Evolutionary conservation across 2,888 invertebrate genomes (phyloP).

Genomic region (Sinentomon sp.): DNA sequence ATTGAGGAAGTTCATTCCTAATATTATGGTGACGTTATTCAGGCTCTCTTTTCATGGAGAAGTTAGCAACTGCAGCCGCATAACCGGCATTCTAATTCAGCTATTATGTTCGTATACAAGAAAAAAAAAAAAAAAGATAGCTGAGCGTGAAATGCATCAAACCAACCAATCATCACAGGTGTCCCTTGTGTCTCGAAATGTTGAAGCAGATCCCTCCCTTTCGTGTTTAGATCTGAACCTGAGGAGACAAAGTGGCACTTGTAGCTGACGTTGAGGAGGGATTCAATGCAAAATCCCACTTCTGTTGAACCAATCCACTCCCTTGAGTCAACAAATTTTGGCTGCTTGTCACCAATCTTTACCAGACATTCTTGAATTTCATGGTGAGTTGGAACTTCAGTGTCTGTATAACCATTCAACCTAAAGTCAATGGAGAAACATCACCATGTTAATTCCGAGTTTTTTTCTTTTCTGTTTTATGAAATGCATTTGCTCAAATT

Average conservation of each 20-base stretch:
- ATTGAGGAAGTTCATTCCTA: too few species aligned
- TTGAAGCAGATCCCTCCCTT: conserved; percentile 50
- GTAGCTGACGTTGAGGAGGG: conserved; percentile 42
- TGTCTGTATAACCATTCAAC: conserved; percentile 52
- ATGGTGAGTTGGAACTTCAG: conserved; percentile 44
- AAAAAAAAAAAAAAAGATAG: too few species aligned
- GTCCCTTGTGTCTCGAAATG: conserved; percentile 84
- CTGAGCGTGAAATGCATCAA: too few species aligned
- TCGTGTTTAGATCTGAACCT: too few species aligned
- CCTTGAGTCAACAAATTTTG: conserved; percentile 57
- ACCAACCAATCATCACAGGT: conserved; percentile 87
- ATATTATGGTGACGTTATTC: too few species aligned
- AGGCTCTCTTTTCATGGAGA: too few species aligned
- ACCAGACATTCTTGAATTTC: conserved; percentile 85
- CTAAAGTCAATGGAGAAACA: conserved; percentile 21
- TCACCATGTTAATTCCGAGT: not conserved
- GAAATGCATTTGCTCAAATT: too few species aligned
- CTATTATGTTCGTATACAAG: too few species aligned
- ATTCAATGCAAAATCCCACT: conserved; percentile 70
- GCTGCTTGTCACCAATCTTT: conserved; percentile 62
- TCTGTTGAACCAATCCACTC: conserved; percentile 98
- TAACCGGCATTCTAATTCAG: too few species aligned
- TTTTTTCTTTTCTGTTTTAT: conserved; percentile 1
- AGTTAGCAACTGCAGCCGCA: too few species aligned
- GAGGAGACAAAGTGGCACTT: too few species aligned